phyloP scores from a whole-genome alignment of 2,797 vertebrate genomes.

The Clarias pachynema region DNA sequence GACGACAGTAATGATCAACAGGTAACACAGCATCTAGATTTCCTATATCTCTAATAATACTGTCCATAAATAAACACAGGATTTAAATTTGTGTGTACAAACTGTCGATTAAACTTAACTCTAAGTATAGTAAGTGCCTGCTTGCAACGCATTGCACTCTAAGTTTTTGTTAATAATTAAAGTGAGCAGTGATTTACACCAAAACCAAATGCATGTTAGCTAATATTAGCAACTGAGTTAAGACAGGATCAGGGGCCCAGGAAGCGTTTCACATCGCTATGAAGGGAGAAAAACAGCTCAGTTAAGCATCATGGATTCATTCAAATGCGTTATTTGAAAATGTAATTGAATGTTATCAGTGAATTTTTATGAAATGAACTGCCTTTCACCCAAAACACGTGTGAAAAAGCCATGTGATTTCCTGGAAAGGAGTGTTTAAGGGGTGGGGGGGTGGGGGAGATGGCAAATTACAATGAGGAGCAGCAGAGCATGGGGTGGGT shows the following conservation, averaged over 20 bases:
- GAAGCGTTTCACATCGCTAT: conserved; percentile 28
- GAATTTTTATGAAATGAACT: conserved; percentile 31
- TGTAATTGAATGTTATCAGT: neutral
- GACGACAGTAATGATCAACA: neutral
- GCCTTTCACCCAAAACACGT: conserved; percentile 24
- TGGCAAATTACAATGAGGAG: conserved; percentile 58
- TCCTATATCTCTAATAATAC: neutral
- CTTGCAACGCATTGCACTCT: neutral
- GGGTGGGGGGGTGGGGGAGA: neutral
- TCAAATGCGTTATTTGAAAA: conserved; percentile 17
- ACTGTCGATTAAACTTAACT: neutral
- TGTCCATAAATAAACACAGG: neutral
- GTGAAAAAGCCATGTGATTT: conserved; percentile 43
- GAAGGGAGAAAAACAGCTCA: conserved; percentile 52
- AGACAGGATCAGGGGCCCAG: conserved; percentile 20
- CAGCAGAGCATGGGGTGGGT: conserved; percentile 60
- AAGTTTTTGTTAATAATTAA: neutral
- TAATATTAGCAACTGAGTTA: neutral
- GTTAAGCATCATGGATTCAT: conserved; percentile 34
- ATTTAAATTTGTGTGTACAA: neutral
- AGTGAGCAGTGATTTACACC: neutral
- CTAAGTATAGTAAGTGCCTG: neutral
- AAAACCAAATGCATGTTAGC: neutral
- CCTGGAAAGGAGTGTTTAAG: conserved; percentile 26
- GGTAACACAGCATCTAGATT: neutral